A percentile compares a stretch with the other conserved stretches of the same genome.
These are phyloP conservation scores for Seira ritae DNA, from an alignment of 2,888 invertebrate genomes.

Conservation along the genomic window DNA sequence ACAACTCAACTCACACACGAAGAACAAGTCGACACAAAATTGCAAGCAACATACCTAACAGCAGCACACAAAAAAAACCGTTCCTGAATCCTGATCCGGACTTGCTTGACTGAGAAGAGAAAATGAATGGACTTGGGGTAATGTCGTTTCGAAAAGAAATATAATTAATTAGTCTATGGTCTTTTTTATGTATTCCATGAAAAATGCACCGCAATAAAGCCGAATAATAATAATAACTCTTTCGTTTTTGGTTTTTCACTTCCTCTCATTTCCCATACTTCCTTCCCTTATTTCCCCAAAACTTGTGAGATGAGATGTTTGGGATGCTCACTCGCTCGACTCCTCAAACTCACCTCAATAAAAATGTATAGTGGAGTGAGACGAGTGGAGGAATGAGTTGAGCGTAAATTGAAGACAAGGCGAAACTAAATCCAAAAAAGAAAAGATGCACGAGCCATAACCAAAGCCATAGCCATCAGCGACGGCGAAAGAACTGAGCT, in stretches of 20 bases:
- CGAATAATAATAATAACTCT: no score
- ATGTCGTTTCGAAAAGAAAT: neutral
- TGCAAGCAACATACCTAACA: neutral
- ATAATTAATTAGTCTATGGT: no score
- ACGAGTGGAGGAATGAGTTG: slow-evolving; percentile 8
- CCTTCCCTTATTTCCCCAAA: neutral
- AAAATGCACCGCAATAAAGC: no score
- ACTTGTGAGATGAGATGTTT: no score
- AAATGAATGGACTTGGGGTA: neutral
- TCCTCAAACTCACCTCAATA: neutral
- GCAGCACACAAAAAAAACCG: neutral
- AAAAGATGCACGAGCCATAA: neutral
- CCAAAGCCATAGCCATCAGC: neutral
- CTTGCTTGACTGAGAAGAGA: no score
- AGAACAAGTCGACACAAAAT: no score
- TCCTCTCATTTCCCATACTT: neutral
- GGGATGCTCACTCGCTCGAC: no score
- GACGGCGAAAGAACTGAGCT: no score
- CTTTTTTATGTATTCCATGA: no score
- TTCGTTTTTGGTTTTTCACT: neutral
- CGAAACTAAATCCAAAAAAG: slow-evolving; percentile 15
- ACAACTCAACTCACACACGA: no score
- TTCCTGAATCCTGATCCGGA: no score
- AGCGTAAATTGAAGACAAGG: slow-evolving; percentile 3
- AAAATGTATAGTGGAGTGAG: no score